Base-by-base conservation (phyloP, 2,113 vertebrate genomes). In the Syngnathus floridae region DNA sequence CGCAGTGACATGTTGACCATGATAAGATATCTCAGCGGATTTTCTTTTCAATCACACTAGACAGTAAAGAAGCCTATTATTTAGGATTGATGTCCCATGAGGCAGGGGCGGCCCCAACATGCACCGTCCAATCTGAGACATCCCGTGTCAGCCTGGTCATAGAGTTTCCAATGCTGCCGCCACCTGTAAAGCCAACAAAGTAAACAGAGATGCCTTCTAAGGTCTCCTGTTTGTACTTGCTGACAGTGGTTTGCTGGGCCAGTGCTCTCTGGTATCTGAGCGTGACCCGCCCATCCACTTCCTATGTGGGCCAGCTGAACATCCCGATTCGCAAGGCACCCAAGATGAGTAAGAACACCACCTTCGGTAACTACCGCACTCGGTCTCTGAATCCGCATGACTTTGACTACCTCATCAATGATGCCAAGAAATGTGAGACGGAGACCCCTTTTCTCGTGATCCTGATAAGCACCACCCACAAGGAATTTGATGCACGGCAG, bases 201-300 rank as follows among this genome's bases (percentile, higher is more conserved):
- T 79, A 81, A 84, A 62, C 81, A 86, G 89, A 89, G 86, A 99
- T 99, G 97, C 92, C 95, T 90, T 98, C 97, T 38, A 99, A 98
- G 82, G 95, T 98, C 77, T 98, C 95, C 51, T 99, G 95, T 82
- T 85, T 99, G 9, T 99, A 99, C 31, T 72, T 99, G 77, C 86
- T 99, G 91, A 99, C 97, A 35, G 97, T 98, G 66, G 92, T 99
- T 81, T 97, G 95, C 77, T 99, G 97, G 96, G 97, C 97, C 82
- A 99, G 96, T 0, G 97, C 95, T 82, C 93, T 99, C 75, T 99
- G 97, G 97, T 99, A 98, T 86, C 85, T 99, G 76, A 98, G 95
- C 58, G 86, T 95, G 75, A 95, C 95, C 37, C 94, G 96, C 16
- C 94, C 95, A 19, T 95, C 95, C 82, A 90, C 93, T 14, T 92